Base-by-base conservation (phyloP, 2,888 invertebrate species). In the Diachrysia chrysitis region DNA sequence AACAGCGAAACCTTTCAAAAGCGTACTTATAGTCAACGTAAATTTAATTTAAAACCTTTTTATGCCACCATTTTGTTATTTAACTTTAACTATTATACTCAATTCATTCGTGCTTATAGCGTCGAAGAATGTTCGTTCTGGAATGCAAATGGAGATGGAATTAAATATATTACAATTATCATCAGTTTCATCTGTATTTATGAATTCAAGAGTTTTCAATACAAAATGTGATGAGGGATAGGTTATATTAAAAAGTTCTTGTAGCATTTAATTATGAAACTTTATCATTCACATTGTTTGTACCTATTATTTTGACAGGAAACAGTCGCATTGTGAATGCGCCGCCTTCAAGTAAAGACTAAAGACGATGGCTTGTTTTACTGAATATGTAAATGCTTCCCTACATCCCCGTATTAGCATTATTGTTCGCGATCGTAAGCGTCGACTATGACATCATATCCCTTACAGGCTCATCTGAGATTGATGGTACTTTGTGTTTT, bases 321-420 rank as follows among this genome's bases (percentile, higher is more conserved):
- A 12, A 10, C 16, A 42, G 25, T 65, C 29, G 29, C 6, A 16
- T 3, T 35, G n/a, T 17, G 48, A 53, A 53, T 46, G 60, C 1
- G 7, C 10, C 21, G 21, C 66, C 25, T 69, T 46, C 46, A 1
- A 12, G 55, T 14, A 25, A 25, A 5, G 25, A n/a, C n/a, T 51
- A 58, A 63, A 69, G 66, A 67, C 63, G 53, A 63, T 62, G 51
- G 46, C 59, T 65, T 21, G 53, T 66, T 63, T 58, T 57, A 55
- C 54, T 46, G 70, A 59, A 71, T 79, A 79, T 76, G 76, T 60
- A 79, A 82, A 82, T 75, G 71, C 46, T 21, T 54, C 35, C 46
- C 54, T 55, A 54, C 64, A 48, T 66, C 67, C 57, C 62, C 62
- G 19, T 53, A 54, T 55, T 21, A 29, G 60, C 66, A 56, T 61